A percentile compares a stretch with the other conserved stretches of the same genome.
phyloP scores from a whole-genome alignment of 2,113 vertebrate species.

The Syngnathus floridae region DNA sequence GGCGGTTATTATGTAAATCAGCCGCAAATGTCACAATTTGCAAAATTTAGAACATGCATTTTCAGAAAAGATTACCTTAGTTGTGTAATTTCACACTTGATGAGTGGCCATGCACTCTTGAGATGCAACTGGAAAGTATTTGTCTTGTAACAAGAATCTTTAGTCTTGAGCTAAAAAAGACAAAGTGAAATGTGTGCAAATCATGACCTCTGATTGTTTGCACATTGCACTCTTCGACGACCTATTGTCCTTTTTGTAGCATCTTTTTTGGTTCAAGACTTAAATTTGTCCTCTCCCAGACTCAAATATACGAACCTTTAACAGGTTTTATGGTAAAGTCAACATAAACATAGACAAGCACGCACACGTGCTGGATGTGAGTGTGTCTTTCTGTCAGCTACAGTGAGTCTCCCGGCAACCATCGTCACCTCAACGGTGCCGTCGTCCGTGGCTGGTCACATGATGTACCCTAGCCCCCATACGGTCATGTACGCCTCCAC shows the following conservation, averaged over 20 bases:
- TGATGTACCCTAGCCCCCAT: conserved; percentile 96
- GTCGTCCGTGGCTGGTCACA: conserved; percentile 92
- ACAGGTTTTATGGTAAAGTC: no score
- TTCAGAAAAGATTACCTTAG: background rate
- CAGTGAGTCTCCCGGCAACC: conserved; percentile 92
- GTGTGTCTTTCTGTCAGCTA: conserved; percentile 35
- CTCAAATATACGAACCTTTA: background rate
- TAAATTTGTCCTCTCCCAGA: background rate
- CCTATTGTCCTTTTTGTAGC: no score
- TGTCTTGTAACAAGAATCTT: background rate
- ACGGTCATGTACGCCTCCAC: conserved; percentile 95
- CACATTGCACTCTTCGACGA: background rate
- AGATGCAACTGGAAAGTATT: background rate
- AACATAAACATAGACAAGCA: no score
- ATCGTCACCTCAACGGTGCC: conserved; percentile 95
- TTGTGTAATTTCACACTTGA: background rate
- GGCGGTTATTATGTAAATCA: background rate
- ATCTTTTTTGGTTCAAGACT: background rate
- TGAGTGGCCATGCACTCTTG: background rate
- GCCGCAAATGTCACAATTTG: background rate
- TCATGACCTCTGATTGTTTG: background rate
- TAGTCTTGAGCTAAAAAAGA: background rate
- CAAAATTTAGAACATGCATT: background rate
- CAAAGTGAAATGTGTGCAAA: background rate
- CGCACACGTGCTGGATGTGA: no score